Base-by-base conservation (phyloP, 2,797 vertebrate genomes). In the Pantherophis vulpinus region DNA sequence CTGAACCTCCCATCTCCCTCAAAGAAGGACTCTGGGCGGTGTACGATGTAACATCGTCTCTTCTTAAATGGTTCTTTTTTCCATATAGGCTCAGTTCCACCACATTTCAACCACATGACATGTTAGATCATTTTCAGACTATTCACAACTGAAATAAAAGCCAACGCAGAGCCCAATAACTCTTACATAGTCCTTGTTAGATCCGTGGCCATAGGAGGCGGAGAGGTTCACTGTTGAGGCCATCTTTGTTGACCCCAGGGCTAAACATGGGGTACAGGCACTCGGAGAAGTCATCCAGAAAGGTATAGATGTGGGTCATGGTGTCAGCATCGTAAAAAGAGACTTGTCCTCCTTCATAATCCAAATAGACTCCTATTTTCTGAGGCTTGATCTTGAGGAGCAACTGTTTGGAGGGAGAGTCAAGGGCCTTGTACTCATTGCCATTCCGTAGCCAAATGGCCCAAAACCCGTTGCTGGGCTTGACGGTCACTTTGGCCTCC, bases 171-270 rank as follows among this genome's bases (percentile, higher is more conserved):
- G 27, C 0, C 20, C 18, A 3, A 51, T 88, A 61, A 54, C 14
- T 5, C 37, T 16, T 32, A 20, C 11, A 29, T 14, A 3, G 29
- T 12, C n/a, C 5, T 37, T 54, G 29, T 42, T 91, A 91, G 11
- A 25, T 2, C 86, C 5, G 9, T 37, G 86, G 86, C 5, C 29
- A 7, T 29, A 91, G 55, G 10, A 95, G 93, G 27, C 54, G 95
- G 90, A 98, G 97, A 0, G 98, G 97, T 95, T 98, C 97, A 27
- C 96, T 90, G 92, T 98, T 98, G 66, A 95, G 94, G 47, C 98
- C 98, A 0, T 97, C 97, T 89, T 98, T 97, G 60, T 98, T 98
- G 0, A 98, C 97, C 96, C 98, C 98, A 51, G 98, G 98, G 90
- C 98, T 98, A 93, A 98, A 98, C 95, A 98, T 98, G 0, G 98